Base-by-base conservation (phyloP, 2,113 vertebrate species). In the Baryphthengus martii region DNA sequence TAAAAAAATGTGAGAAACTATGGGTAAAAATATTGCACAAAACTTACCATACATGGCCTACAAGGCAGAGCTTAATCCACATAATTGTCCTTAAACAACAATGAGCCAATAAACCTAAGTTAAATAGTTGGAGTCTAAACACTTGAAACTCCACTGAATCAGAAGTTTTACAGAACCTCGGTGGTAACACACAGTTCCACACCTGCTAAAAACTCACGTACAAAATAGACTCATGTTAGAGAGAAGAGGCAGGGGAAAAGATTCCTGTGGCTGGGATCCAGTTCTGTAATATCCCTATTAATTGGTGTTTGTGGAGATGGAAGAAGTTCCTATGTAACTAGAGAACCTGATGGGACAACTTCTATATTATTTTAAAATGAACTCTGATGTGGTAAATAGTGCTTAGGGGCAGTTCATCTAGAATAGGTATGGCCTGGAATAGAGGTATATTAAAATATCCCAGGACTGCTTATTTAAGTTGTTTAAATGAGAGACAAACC, bases 161-260 rank as follows among this genome's bases (percentile, higher is more conserved):
- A 70, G 37, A 77, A 85, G 31, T 77, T 94, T 91, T 93, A 83
- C 50, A 91, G 55, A 89, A 85, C 85, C 53, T 93, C 91, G 85
- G 42, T 80, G 33, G 85, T 91, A 80, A 94, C 84, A 61, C 65
- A 73, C 31, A 49, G 70, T 93, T 91, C 82, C 62, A 85, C 87
- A 91, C 62, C 52, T 88, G 89, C 63, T 85, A 90, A 88, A 93
- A 88, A 81, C 50, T 77, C 59, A 33, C n/a, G 35, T 66, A 67
- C 29, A 13, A 85, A 82, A 88, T 24, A 35, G 42, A 58, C 33
- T 91, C 49, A 17, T 29, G 26, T 47, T 83, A 83, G 58, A 89
- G 15, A 49, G 40, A 76, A 90, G 55, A 89, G 72, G 35, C 82
- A 86, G 42, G 55, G 70, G 26, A 95, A 86, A 13, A 76, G 71